These are phyloP conservation scores for Cylloceria caligata DNA, from an alignment of 2,888 invertebrate species.

Conservation along the genomic window DNA sequence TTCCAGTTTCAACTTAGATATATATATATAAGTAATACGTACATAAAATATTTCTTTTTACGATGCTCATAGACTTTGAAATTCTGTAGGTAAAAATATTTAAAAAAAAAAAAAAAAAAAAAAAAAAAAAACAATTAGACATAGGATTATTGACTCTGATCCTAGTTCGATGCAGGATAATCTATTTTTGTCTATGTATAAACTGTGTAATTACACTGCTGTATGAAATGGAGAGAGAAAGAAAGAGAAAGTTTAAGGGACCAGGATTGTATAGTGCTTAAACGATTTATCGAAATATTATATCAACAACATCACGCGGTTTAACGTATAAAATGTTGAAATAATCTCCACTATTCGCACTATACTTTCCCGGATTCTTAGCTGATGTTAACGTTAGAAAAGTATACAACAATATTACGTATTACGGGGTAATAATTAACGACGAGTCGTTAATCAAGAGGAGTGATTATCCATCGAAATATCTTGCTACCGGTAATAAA, in stretches of 20 bases:
- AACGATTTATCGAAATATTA: slow-evolving; percentile 6
- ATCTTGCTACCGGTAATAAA: background rate
- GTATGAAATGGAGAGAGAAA: background rate
- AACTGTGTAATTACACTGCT: slow-evolving; percentile 40
- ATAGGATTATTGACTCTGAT: slow-evolving; percentile 12
- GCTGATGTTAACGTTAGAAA: slow-evolving; percentile 6
- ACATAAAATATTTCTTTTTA: slow-evolving; percentile 9
- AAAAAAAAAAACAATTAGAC: background rate
- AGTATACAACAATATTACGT: background rate
- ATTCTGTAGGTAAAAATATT: background rate
- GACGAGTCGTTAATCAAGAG: slow-evolving; percentile 13
- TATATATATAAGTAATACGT: too few species aligned
- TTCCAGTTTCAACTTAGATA: background rate
- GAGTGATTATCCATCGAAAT: background rate
- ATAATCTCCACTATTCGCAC: slow-evolving; percentile 14
- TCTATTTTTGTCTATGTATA: slow-evolving; percentile 57
- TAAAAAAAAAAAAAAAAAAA: background rate
- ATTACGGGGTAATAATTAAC: background rate
- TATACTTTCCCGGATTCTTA: slow-evolving; percentile 43
- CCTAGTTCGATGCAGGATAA: slow-evolving; percentile 37
- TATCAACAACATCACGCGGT: background rate
- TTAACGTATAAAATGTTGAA: slow-evolving; percentile 4
- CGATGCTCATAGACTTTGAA: slow-evolving; percentile 6
- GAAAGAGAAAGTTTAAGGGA: slow-evolving; percentile 20
- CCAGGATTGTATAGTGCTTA: slow-evolving; percentile 46